Evolutionary conservation across 2,888 invertebrate species (phyloP).

Genomic region (Shargacucullia verbasci): DNA sequence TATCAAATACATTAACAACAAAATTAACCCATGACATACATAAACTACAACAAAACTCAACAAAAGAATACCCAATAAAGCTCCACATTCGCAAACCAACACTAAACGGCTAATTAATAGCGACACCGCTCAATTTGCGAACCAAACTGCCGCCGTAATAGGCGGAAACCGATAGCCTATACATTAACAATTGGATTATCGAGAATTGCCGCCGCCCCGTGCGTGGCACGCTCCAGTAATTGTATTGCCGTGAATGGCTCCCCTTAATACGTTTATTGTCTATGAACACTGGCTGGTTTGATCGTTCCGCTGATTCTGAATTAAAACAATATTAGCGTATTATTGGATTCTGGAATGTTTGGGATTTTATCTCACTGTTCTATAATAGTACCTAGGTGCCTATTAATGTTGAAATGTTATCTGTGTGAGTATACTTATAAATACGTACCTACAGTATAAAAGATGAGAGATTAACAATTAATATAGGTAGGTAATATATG

Average conservation of each 20-base stretch:
- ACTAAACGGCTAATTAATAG: conserved; percentile 80
- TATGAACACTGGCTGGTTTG: conserved; percentile 64
- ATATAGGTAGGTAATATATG: too few species aligned
- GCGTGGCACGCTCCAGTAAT: conserved; percentile 80
- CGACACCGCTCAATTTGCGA: conserved; percentile 77
- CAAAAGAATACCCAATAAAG: conserved; percentile 57
- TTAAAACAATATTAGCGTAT: conserved; percentile 59
- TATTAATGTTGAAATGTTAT: not conserved
- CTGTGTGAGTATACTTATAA: too few species aligned
- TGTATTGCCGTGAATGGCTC: conserved; percentile 73
- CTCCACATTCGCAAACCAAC: conserved; percentile 65
- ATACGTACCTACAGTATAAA: too few species aligned
- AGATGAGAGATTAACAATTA: too few species aligned
- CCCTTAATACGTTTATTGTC: conserved; percentile 80
- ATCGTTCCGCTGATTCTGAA: conserved; percentile 66
- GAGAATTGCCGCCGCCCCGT: conserved; percentile 73
- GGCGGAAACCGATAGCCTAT: conserved; percentile 66
- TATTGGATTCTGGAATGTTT: conserved; percentile 14
- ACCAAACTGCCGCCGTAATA: conserved; percentile 77
- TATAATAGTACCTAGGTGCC: not conserved
- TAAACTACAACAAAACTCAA: conserved; percentile 44
- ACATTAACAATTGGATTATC: conserved; percentile 84
- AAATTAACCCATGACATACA: conserved; percentile 52
- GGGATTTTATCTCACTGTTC: conserved; percentile 1
- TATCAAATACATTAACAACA: conserved; percentile 32